Evolutionary conservation across 1,140 invertebrate genomes (phyloP), one percentile per base, ranked within the genome.

Genomic region (Panagrolaimus sp.): DNA sequence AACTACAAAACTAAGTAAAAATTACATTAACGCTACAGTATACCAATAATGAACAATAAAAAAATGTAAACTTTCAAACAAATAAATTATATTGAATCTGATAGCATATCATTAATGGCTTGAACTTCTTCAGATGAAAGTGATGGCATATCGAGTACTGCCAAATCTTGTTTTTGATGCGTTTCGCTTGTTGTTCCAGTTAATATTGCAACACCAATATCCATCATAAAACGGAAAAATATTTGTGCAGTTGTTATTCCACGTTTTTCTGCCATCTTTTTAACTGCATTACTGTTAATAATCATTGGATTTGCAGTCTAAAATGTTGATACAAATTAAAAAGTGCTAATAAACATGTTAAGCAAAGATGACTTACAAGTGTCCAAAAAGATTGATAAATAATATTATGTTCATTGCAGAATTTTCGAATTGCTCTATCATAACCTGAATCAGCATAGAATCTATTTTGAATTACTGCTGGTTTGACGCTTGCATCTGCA

Each of bases 331-430:
- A n/a, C 20, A 64, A 66, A 14, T 25, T 63, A 42, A 67, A 66
- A 14, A n/a, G n/a, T n/a, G n/a, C 20, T 3, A 67, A 0, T 5
- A 2, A 14, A 3, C 14, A 66, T n/a, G 8, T 5, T 64, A 13
- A 31, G 16, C 13, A 66, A 16, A 14, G 23, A 67, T 14, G 5
- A 68, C 66, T 16, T 13, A 70, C 69, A 51, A 74, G 48, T 44
- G 72, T 74, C 72, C 72, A 74, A 69, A 74, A 74, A 11, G 65
- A 70, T 51, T 74, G 72, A 64, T 74, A 74, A 44, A 74, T 38
- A 46, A 74, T 70, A 23, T 62, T 51, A 45, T 74, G 57, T 57
- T 63, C 23, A 9, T 16, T 27, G 46, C 72, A 74, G 53, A 74
- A 74, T 31, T 57, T 38, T 23, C 72, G 67, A 27, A 74, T 71